phyloP scores from a whole-genome alignment of 2,113 vertebrate species.

The Oreochromis tanganicae region DNA sequence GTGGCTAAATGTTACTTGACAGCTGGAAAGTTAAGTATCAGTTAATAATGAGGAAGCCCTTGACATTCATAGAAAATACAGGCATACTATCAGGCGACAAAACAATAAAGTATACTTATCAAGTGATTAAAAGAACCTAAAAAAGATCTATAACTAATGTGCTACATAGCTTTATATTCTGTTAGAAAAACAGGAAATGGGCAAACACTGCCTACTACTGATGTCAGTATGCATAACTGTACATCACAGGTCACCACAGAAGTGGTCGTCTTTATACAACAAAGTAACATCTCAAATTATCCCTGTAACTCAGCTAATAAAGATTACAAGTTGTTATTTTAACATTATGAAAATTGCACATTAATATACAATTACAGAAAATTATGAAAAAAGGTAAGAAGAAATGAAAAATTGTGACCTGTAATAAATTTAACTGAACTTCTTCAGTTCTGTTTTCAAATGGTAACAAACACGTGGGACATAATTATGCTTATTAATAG shows the following conservation, averaged over 20 bases:
- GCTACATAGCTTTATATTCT: constrained; percentile 26
- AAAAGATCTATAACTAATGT: constrained; percentile 24
- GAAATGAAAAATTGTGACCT: constrained; percentile 5
- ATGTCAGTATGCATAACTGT: constrained; percentile 80
- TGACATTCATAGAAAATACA: constrained; percentile 89
- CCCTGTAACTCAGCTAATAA: constrained; percentile 72
- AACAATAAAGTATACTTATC: constrained; percentile 80
- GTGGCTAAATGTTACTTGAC: constrained; percentile 10
- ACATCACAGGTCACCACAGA: constrained; percentile 81
- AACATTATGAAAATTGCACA: constrained; percentile 54
- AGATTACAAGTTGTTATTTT: constrained; percentile 52
- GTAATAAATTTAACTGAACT: constrained; percentile 18
- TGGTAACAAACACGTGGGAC: not conserved
- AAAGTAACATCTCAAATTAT: constrained; percentile 78
- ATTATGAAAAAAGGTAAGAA: constrained; percentile 3
- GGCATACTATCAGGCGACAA: constrained; percentile 84
- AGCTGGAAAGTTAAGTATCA: constrained; percentile 73
- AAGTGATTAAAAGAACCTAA: constrained; percentile 81
- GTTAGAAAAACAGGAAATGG: constrained; percentile 76
- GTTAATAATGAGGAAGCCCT: constrained; percentile 84
- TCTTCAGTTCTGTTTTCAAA: not conserved
- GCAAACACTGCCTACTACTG: constrained; percentile 82
- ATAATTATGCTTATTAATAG: not conserved
- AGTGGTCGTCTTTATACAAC: constrained; percentile 82
- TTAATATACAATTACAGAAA: constrained; percentile 58